Evolutionary conservation across 2,888 invertebrate genomes (phyloP).

Genomic region (Netelia inedita): DNA sequence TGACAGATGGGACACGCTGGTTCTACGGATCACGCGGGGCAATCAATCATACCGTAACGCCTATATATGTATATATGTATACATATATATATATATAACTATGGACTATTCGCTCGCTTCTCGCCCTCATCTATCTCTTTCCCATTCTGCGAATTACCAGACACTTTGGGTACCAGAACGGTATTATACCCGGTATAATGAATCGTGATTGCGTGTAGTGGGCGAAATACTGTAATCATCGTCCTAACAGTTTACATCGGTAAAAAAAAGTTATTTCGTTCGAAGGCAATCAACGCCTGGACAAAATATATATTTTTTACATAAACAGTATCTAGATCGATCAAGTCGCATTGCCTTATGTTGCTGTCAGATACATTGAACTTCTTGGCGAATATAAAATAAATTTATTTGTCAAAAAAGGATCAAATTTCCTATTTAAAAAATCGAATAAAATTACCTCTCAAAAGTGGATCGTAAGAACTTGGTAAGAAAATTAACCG

Average conservation of each 20-base stretch:
- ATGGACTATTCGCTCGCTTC: conserved; percentile 63
- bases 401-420: too few relatives aligned
- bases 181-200: conserved; percentile 29
- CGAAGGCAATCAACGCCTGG: neutral
- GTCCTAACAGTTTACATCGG: conserved; percentile 22
- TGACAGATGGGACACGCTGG: conserved; percentile 84
- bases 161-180: neutral
- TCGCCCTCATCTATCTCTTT: conserved; percentile 41
- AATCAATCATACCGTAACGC: conserved; percentile 83
- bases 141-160: conserved; percentile 56
- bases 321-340: too few relatives aligned
- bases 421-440: too few relatives aligned
- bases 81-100: conserved; percentile 46
- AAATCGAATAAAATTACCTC: too few relatives aligned
- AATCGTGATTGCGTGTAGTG: conserved; percentile 45
- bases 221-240: conserved; percentile 29
- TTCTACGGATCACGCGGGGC: conserved; percentile 81
- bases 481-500: too few relatives aligned
- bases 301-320: neutral
- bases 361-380: too few relatives aligned
- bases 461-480: too few relatives aligned
- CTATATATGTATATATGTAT: conserved; percentile 33
- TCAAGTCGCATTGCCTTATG: too few relatives aligned
- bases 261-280: neutral
- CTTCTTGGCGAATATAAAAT: too few relatives aligned